Base-by-base conservation (phyloP, 2,888 invertebrate genomes). In the Xestia rhomboidea region DNA sequence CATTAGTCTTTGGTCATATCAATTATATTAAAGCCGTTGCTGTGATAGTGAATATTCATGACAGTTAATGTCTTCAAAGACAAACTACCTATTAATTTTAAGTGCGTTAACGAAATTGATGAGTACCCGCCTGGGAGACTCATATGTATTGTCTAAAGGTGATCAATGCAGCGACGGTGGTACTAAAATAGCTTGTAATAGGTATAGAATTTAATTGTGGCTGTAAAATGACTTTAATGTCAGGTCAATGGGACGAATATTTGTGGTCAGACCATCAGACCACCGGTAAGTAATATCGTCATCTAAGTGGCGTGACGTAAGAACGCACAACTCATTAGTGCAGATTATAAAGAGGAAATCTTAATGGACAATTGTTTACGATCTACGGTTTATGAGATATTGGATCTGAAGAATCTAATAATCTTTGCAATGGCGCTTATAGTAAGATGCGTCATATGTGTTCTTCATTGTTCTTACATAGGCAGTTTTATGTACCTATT, bases 1-100 rank as follows among this genome's bases (percentile, higher is more conserved):
- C 69, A 77, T 60, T 54, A 44, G 49, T 68, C 60, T 63, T 27
- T 10, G 57, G 8, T 67, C 38, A 81, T 75, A 41, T 63, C 49
- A 75, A 82, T 80, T 82, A 76, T 75, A 79, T 69, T 79, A 62
- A 49, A 76, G 27, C 34, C 60, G 66, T 64, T 73, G 76, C 70
- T 81, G 76, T 73, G 64, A 77, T 76, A 76, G 41, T 84, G 76
- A 86, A 86, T 81, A 84, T 88, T 83, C 81, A 88, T 81, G 78
- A 68, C 30, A n/a, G 57, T 67, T 68, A 63, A 38, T 15, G 27
- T 69, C 66, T 60, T 64, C 8, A 51, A 15, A 71, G 70, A 73
- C 79, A 81, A 81, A 67, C 46, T 67, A n/a, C n/a, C n/a, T n/a
- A 84, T 77, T 81, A 77, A 76, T 76, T 71, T 68, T 73, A 63